These are phyloP conservation scores for Bactericera cockerelli DNA, from an alignment of 1,140 invertebrate species.

Conservation along the genomic window DNA sequence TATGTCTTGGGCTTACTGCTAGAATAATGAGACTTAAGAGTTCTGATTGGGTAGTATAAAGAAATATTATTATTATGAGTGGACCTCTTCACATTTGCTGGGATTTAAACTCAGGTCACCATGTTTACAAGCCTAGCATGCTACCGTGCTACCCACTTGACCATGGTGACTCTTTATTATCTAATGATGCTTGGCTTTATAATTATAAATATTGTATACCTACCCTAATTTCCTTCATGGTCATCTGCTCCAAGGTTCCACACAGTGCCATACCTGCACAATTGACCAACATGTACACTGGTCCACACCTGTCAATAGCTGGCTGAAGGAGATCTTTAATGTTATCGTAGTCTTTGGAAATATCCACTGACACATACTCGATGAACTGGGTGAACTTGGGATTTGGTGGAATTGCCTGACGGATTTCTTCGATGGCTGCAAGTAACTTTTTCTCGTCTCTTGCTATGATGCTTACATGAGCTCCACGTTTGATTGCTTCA, in stretches of 20 bases:
- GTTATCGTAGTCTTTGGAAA: slow-evolving; percentile 44
- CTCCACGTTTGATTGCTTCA: slow-evolving; percentile 57
- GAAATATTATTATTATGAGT: no score
- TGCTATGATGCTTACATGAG: slow-evolving; percentile 78
- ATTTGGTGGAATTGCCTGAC: slow-evolving; percentile 26
- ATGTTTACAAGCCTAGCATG: no score
- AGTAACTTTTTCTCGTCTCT: slow-evolving; percentile 53
- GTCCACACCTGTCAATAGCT: slow-evolving; percentile 46
- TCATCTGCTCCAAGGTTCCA: slow-evolving; percentile 67
- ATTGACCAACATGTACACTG: slow-evolving; percentile 78
- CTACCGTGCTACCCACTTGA: no score
- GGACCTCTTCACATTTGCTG: no score
- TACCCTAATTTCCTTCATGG: slow-evolving; percentile 49
- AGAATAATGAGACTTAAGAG: no score
- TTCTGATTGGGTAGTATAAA: no score
- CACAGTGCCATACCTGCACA: slow-evolving; percentile 74
- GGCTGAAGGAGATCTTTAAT: slow-evolving; percentile 42
- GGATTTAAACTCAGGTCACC: no score
- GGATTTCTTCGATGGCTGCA: slow-evolving; percentile 41
- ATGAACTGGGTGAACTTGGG: slow-evolving; percentile 39
- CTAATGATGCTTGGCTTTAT: no score
- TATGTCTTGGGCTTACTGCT: no score
- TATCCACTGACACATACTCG: slow-evolving; percentile 48
- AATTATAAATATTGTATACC: neutral
- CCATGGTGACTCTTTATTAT: no score